Percentiles rank a stretch among this genome's conserved stretches.
These are phyloP conservation scores for Acleris emargana DNA, from an alignment of 2,888 invertebrate genomes.

Conservation along the genomic window DNA sequence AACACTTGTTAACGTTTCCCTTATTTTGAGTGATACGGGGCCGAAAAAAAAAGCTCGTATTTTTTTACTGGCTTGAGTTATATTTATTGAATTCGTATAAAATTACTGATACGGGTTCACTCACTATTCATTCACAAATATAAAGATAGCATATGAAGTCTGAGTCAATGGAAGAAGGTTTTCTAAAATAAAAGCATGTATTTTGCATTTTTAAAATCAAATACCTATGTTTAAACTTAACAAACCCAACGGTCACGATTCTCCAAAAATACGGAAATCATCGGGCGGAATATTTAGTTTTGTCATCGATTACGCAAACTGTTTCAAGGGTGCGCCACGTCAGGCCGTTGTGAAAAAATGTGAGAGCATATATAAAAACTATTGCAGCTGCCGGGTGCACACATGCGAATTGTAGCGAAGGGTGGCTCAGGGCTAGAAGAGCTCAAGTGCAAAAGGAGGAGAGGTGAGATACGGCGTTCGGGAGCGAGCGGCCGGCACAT, in stretches of 20 bases:
- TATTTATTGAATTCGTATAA: no score
- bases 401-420: slow-evolving; percentile 80
- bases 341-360: slow-evolving; percentile 80
- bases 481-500: slow-evolving; percentile 44
- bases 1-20: slow-evolving; percentile 40
- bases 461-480: slow-evolving; percentile 52
- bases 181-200: neutral
- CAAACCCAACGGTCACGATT: slow-evolving; percentile 41
- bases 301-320: slow-evolving; percentile 85
- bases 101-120: no score
- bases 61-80: slow-evolving; percentile 3
- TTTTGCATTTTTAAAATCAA: neutral
- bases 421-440: slow-evolving; percentile 48
- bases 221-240: neutral
- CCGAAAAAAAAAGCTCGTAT: slow-evolving; percentile 2
- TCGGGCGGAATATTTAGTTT: slow-evolving; percentile 84
- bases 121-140: no score
- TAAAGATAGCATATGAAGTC: no score
- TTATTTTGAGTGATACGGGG: slow-evolving; percentile 30
- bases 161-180: no score
- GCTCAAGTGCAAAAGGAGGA: slow-evolving; percentile 51
- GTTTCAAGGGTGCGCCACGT: slow-evolving; percentile 82
- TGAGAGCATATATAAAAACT: slow-evolving; percentile 81
- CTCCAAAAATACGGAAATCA: slow-evolving; percentile 83
- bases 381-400: slow-evolving; percentile 81